Evolutionary conservation across 2,113 vertebrate species (phyloP).

Genomic region (Lepisosteus osseus): DNA sequence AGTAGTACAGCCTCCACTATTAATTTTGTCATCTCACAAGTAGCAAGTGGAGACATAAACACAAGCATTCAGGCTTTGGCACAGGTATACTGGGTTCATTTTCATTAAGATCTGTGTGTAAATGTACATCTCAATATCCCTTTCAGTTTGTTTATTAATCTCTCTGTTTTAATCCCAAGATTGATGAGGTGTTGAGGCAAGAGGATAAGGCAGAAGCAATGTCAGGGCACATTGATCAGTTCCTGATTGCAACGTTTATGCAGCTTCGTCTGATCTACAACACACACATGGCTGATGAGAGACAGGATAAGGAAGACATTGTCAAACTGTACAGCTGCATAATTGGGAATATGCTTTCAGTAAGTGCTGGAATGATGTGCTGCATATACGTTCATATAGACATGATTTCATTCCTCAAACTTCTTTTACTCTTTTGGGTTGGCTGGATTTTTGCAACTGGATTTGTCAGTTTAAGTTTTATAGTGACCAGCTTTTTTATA

Average conservation of each 20-base stretch:
- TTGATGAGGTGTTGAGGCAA: conserved; percentile 92
- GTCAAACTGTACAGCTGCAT: conserved; percentile 97
- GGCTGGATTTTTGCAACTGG: too few species aligned
- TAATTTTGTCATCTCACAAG: conserved; percentile 97
- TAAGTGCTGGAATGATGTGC: conserved; percentile 55
- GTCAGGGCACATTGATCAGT: conserved; percentile 97
- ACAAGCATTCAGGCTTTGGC: conserved; percentile 94
- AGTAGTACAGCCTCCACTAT: conserved; percentile 95
- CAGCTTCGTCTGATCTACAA: conserved; percentile 92
- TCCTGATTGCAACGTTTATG: conserved; percentile 96
- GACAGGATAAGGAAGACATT: conserved; percentile 88
- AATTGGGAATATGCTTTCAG: conserved; percentile 95
- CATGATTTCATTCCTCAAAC: too few species aligned
- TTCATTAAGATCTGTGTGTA: too few species aligned
- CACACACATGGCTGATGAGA: conserved; percentile 93
- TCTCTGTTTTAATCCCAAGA: conserved; percentile 56
- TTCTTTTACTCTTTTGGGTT: too few species aligned
- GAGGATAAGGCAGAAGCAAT: conserved; percentile 95
- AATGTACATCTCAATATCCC: not conserved
- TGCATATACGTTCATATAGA: too few species aligned
- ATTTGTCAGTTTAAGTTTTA: too few species aligned
- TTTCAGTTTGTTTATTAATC: not conserved
- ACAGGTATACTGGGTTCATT: conserved; percentile 69
- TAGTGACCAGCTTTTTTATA: too few species aligned
- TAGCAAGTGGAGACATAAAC: conserved; percentile 93